Evolutionary conservation across 2,888 invertebrate genomes (phyloP).

Genomic region (Emesis furor): DNA sequence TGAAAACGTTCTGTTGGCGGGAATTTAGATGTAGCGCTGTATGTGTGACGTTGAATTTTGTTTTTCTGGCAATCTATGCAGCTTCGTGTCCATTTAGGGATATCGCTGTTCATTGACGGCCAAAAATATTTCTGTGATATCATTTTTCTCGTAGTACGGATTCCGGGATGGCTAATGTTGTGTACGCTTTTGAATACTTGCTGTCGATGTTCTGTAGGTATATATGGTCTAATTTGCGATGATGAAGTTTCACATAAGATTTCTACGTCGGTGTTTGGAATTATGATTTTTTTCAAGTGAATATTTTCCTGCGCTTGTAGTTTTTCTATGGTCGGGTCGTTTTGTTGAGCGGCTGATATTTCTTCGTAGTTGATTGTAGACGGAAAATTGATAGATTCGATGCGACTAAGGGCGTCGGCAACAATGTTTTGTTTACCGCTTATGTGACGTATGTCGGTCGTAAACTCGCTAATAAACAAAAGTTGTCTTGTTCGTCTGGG

Average conservation of each 20-base stretch:
- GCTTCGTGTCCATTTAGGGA: no score
- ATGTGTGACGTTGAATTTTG: no score
- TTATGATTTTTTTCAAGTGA: background rate
- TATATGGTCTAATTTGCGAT: background rate
- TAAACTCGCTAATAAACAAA: slow-evolving; percentile 61
- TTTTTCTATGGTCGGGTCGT: slow-evolving; percentile 24
- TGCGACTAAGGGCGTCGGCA: slow-evolving; percentile 67
- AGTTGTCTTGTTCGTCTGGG: slow-evolving; percentile 51
- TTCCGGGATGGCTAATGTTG: slow-evolving; percentile 1
- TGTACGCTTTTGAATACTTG: background rate
- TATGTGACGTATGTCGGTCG: slow-evolving; percentile 43
- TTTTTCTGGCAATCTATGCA: no score
- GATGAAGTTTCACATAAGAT: slow-evolving; percentile 6
- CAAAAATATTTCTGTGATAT: no score
- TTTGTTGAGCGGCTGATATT: slow-evolving; percentile 42
- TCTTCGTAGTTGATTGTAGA: slow-evolving; percentile 41
- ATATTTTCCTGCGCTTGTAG: slow-evolving; percentile 20
- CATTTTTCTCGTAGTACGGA: background rate
- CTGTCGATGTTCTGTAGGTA: background rate
- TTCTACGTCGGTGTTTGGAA: background rate
- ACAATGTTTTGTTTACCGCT: slow-evolving; percentile 51
- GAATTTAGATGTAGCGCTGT: no score
- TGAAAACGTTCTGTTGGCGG: no score
- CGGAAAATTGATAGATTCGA: slow-evolving; percentile 47
- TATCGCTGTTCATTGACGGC: no score